Base-by-base conservation (phyloP, 2,113 vertebrate genomes). In the Paratilapia polleni region DNA sequence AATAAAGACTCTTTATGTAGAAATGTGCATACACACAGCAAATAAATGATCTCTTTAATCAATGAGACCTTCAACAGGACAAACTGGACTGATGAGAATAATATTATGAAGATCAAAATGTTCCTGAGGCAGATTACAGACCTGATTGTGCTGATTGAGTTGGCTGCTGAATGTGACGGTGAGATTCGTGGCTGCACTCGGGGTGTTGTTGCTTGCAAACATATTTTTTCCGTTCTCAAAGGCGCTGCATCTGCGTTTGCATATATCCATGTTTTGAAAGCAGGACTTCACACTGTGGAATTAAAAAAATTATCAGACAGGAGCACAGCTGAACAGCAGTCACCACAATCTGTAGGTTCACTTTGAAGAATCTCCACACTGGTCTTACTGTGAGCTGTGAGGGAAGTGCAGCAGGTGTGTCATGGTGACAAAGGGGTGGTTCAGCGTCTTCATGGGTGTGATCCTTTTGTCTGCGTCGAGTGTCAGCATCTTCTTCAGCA, bases 201-300 rank as follows among this genome's bases (percentile, higher is more conserved):
- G 97, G 17, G 97, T 96, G 61, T 96, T 97, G 19, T 96, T 97
- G 63, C 96, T 97, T 1, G 96, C 96, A 80, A 99, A 99, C 5
- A 98, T 95, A 81, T 97, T 98, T 92, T 99, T 99, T 77, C 97
- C 97, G 41, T 97, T 98, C 80, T 99, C 98, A 57, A 99, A 99
- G 92, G 97, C 97, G 78, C 97, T 98, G 91, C 97, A 97, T 88
- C 98, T 96, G 77, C 98, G 95, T 93, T 99, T 99, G 94, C 98
- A 99, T 89, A 99, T 99, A 91, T 99, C 98, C 98, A 99, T 99
- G 74, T 99, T 99, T 88, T 99, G 98, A 91, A 99, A 99, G 93
- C 98, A 99, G 62, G 98, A 99, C 92, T 99, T 99, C 85, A 99
- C 97, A 75, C 98, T 99, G 92, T 26, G 28, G 36, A 94, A 60